Conservation (phyloP, 2,888 invertebrate genomes). For the Drosophila nigricruria region DNA sequence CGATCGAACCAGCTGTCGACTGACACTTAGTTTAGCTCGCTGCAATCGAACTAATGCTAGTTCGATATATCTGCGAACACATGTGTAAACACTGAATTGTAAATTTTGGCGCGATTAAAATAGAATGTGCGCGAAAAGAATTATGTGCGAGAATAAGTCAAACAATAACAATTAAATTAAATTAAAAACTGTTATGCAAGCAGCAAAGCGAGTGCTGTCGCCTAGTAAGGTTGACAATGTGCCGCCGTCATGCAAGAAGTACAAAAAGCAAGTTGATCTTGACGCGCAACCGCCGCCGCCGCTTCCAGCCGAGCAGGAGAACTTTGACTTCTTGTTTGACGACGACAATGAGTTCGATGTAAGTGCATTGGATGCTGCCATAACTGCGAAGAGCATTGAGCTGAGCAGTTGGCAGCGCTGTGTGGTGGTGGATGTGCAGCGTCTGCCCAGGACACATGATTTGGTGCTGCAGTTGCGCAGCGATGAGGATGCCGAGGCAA, state of each 20-base stretch:
- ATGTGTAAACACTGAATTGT: constrained; percentile 31
- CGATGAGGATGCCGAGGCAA: constrained; percentile 28
- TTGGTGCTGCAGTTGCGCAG: constrained; percentile 66
- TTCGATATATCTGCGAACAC: not conserved
- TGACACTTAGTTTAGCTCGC: not conserved
- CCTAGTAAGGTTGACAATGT: constrained; percentile 55
- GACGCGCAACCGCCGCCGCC: constrained; percentile 8
- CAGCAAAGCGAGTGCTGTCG: constrained; percentile 64
- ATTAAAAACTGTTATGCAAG: constrained; percentile 10
- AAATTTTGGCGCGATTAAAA: constrained; percentile 42
- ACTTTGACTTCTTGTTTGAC: constrained; percentile 72
- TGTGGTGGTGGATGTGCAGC: constrained; percentile 68
- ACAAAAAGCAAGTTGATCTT: constrained; percentile 32
- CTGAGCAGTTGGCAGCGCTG: constrained; percentile 84
- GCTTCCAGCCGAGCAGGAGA: constrained; percentile 46
- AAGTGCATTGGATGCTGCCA: constrained; percentile 36
- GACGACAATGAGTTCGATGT: constrained; percentile 73
- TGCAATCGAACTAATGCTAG: not conserved
- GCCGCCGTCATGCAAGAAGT: constrained; percentile 39
- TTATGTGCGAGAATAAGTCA: not conserved
- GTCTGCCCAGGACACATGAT: constrained; percentile 68
- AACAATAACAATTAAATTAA: not conserved
- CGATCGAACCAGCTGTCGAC: constrained; percentile 3
- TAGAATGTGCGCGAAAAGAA: constrained; percentile 23
- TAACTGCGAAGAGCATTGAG: constrained; percentile 66